Evolutionary conservation across 2,888 invertebrate species (phyloP), one percentile per base, ranked within the genome.

Genomic region (Punctoribates punctum): DNA sequence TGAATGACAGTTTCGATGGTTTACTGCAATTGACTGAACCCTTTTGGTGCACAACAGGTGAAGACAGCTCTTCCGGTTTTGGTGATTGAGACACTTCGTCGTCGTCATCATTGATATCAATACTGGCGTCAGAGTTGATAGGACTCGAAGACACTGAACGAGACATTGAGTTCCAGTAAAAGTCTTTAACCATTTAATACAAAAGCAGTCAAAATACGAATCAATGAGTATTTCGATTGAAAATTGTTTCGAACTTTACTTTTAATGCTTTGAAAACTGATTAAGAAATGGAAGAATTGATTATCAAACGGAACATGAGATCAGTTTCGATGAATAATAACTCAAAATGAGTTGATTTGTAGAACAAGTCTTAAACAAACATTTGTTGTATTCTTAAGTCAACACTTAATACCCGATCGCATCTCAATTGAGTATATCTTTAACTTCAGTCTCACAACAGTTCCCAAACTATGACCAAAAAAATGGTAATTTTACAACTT

Each of bases 1-100:
- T 91, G 85, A 92, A 92, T 77, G 91, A 90, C 80, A 92, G 70
- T 38, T 77, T 75, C 1, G 79, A 78, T 67, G 70, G 70, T 70
- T 70, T 70, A 46, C 46, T 38, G 42, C 42, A 42, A 70, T 46
- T 70, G 70, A 70, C 46, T 34, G 70, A 70, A 70, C 70, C 70
- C 46, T 70, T 70, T 70, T n/a, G 70, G n/a, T 20, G 70, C 70
- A 70, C 46, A 65, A 65, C 25, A 46, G 70, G 70, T 70, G 70
- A 46, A 6, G 46, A 42, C 20, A 70, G 46, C 6, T n/a, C 6
- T 46, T 70, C 70, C 23, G 46, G 70, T 25, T 70, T 70, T 42
- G 70, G 70, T 25, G 70, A 70, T 42, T 38, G 70, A 70, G 70
- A 70, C 46, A 70, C 17, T 46, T 75, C 67, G n/a, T 75, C 75